Conservation (phyloP, 2,113 vertebrate species). For the Prolemur simus region DNA sequence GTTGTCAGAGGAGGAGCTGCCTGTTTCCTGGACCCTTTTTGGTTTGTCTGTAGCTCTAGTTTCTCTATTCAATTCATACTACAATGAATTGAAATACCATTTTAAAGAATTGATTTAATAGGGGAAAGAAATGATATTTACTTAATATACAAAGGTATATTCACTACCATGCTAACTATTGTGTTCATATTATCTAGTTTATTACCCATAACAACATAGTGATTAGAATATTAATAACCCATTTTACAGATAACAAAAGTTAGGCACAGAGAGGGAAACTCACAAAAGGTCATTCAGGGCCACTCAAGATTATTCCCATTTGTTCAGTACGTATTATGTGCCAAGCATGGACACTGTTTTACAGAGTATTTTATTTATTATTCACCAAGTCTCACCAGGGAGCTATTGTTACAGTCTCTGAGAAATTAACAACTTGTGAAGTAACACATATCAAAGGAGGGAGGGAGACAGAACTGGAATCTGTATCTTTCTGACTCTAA, state of each 20-base stretch:
- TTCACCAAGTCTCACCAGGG: background rate
- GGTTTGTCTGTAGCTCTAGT: background rate
- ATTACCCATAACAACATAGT: background rate
- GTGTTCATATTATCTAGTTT: background rate
- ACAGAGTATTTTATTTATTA: background rate
- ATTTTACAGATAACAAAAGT: background rate
- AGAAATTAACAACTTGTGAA: background rate
- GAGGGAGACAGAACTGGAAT: background rate
- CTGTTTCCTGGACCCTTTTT: background rate
- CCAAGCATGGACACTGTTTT: background rate
- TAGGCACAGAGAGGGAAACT: background rate
- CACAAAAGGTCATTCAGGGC: background rate
- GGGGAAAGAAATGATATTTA: background rate
- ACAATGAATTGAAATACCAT: background rate
- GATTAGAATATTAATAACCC: background rate
- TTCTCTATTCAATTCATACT: slow-evolving; percentile 3
- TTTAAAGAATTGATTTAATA: background rate
- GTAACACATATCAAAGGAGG: background rate
- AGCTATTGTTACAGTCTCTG: background rate
- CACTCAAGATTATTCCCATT: background rate
- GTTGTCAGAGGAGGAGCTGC: background rate
- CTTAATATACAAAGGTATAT: background rate
- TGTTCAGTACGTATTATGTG: background rate
- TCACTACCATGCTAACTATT: background rate
- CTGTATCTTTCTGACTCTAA: background rate